Percentiles rank a stretch among this genome's conserved stretches.
Evolutionary conservation across 2,797 vertebrate genomes (phyloP).

Genomic region (Urophycis tenuis): DNA sequence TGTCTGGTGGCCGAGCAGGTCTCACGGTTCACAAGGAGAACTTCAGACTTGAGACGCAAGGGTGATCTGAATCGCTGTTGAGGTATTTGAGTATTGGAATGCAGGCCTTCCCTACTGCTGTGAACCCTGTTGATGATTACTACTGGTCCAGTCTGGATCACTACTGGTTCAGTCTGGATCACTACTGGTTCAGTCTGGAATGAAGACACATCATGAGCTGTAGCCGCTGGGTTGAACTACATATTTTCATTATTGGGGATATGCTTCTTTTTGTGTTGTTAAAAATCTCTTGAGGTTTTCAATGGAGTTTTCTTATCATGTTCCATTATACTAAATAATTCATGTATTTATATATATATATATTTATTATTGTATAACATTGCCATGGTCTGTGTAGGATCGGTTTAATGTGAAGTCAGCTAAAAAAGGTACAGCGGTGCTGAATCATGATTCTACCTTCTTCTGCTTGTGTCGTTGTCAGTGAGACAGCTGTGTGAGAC

Average conservation of each 20-base stretch:
- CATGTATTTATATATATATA: background rate
- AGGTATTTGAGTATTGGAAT: background rate
- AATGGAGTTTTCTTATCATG: background rate
- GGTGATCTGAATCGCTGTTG: background rate
- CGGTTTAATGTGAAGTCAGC: background rate
- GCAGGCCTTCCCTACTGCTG: background rate
- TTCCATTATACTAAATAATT: background rate
- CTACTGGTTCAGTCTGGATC: too few species aligned
- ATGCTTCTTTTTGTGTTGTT: background rate
- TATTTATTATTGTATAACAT: background rate
- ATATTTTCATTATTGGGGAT: background rate
- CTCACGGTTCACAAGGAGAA: too few species aligned
- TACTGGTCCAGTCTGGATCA: too few species aligned
- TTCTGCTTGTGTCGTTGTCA: background rate
- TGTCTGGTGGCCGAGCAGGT: too few species aligned
- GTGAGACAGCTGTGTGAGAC: background rate
- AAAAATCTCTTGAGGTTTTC: background rate
- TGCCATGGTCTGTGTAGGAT: background rate
- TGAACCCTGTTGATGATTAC: background rate
- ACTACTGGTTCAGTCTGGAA: background rate
- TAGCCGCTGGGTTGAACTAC: background rate
- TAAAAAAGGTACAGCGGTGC: background rate
- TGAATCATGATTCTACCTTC: background rate
- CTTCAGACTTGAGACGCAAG: constrained; percentile 6
- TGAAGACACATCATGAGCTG: background rate